Percentiles rank a stretch among this genome's conserved stretches.
phyloP scores from a whole-genome alignment of 2,888 invertebrate genomes.

The Eupithecia centaureata region DNA sequence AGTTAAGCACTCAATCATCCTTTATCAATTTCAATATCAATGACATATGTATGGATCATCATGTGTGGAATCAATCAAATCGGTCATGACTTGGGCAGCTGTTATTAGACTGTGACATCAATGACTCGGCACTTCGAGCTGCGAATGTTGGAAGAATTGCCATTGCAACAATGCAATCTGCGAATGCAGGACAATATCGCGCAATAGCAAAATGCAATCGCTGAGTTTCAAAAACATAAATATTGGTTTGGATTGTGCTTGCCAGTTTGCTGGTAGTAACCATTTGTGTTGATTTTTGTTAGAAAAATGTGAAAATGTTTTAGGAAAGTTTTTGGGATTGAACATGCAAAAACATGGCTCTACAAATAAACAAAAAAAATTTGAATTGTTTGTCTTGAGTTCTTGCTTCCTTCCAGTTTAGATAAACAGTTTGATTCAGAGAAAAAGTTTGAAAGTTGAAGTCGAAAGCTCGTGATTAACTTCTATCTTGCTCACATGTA shows the following conservation, averaged over 20 bases:
- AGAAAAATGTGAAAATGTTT: not conserved
- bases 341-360: too few relatives aligned
- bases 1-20: slow-evolving; percentile 44
- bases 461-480: too few relatives aligned
- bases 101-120: slow-evolving; percentile 71
- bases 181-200: slow-evolving; percentile 23
- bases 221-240: slow-evolving; percentile 29
- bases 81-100: slow-evolving; percentile 56
- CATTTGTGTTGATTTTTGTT: not conserved
- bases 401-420: too few relatives aligned
- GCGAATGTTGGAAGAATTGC: slow-evolving; percentile 62
- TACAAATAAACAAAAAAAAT: too few relatives aligned
- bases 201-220: slow-evolving; percentile 25
- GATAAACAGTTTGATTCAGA: too few relatives aligned
- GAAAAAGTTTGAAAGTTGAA: too few relatives aligned
- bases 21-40: slow-evolving; percentile 60
- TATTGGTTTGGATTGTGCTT: slow-evolving; percentile 19
- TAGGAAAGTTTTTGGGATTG: not conserved
- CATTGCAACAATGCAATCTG: slow-evolving; percentile 54
- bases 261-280: not conserved
- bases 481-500: too few relatives aligned
- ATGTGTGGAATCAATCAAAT: slow-evolving; percentile 35
- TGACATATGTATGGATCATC: slow-evolving; percentile 61
- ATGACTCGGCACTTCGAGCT: slow-evolving; percentile 55
- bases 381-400: too few relatives aligned